phyloP scores from a whole-genome alignment of 2,888 invertebrate genomes.

The Drosophila acutilabella region DNA sequence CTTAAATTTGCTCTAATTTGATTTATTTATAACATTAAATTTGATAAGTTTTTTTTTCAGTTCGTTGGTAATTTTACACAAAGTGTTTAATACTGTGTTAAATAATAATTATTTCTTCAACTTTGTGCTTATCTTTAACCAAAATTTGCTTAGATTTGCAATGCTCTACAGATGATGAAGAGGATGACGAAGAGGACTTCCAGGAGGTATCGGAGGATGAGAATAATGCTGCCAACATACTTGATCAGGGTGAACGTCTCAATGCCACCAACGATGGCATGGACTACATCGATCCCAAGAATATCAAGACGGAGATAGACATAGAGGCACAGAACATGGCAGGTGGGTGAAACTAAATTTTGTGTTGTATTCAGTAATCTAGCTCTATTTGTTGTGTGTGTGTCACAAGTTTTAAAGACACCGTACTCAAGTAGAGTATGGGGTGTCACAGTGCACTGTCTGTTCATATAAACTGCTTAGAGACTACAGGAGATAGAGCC shows the following conservation, averaged over 20 bases:
- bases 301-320: slow-evolving; percentile 81
- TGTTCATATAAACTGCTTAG: too few relatives aligned
- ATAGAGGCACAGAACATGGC: slow-evolving; percentile 75
- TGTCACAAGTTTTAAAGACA: slow-evolving; percentile 1
- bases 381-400: slow-evolving; percentile 13
- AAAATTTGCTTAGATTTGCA: slow-evolving; percentile 86
- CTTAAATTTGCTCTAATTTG: not conserved
- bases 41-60: slow-evolving; percentile 28
- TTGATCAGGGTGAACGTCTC: slow-evolving; percentile 84
- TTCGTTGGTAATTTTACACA: slow-evolving; percentile 5
- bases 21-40: slow-evolving; percentile 1
- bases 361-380: not conserved
- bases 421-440: too few relatives aligned
- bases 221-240: slow-evolving; percentile 85
- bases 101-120: not conserved
- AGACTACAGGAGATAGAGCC: too few relatives aligned
- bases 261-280: slow-evolving; percentile 52
- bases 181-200: slow-evolving; percentile 87
- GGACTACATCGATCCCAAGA: slow-evolving; percentile 78
- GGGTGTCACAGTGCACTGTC: too few relatives aligned
- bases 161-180: slow-evolving; percentile 90
- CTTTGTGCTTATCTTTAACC: not conserved
- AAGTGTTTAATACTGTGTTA: not conserved
- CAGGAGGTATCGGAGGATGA: slow-evolving; percentile 87
- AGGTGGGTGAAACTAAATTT: slow-evolving; percentile 59